These are phyloP conservation scores for Drosophila kanapiae DNA, from an alignment of 1,140 invertebrate species.

Conservation along the genomic window DNA sequence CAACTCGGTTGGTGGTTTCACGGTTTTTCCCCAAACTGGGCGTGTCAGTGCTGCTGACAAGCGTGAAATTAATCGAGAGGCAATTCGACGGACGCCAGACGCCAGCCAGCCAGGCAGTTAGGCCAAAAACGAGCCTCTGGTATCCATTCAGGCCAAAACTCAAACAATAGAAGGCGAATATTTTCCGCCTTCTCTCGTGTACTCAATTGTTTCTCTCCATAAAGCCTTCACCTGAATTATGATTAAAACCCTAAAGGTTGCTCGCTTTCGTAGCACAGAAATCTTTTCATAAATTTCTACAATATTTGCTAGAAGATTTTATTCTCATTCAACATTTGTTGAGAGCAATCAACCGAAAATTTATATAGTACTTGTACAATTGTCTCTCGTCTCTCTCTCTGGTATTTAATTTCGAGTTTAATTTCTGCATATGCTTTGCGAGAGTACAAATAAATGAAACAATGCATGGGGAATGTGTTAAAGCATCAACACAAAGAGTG, in stretches of 20 bases:
- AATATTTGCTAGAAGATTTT: constrained; percentile 3
- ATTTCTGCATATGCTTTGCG: constrained; percentile 4
- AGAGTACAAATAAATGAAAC: not conserved
- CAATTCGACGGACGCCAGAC: constrained; percentile 65
- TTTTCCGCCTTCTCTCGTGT: not conserved
- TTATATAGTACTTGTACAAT: too few species aligned
- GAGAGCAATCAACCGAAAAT: constrained; percentile 6
- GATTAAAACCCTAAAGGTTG: constrained; percentile 3
- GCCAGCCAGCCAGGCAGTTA: not conserved
- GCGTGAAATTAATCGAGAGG: constrained; percentile 84
- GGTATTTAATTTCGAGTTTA: not conserved
- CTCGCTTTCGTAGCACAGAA: too few species aligned
- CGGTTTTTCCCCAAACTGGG: constrained; percentile 47
- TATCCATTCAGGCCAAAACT: constrained; percentile 21
- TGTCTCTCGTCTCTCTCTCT: too few species aligned
- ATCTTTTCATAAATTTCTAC: not conserved
- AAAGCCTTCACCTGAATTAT: constrained; percentile 17
- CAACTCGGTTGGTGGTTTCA: constrained; percentile 10
- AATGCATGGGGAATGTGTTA: not conserved
- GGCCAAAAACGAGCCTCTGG: not conserved
- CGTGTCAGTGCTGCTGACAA: constrained; percentile 80
- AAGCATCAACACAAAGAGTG: not conserved
- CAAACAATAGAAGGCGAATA: constrained; percentile 31
- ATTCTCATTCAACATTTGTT: not conserved
- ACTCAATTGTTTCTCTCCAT: constrained; percentile 14